Evolutionary conservation across 2,113 vertebrate genomes (phyloP).

Genomic region (Mastomys coucha): DNA sequence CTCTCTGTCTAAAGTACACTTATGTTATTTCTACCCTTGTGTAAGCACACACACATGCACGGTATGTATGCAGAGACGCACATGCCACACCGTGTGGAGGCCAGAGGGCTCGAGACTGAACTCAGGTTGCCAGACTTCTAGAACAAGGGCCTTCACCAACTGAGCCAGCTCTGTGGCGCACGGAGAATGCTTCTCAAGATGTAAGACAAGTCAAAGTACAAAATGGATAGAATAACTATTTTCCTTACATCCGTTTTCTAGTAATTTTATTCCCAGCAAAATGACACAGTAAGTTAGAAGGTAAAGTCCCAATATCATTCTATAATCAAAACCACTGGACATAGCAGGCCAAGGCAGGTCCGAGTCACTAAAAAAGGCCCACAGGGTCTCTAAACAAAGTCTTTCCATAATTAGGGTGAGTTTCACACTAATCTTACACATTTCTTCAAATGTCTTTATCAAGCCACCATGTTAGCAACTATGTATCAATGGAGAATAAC

Average conservation of each 20-base stretch:
- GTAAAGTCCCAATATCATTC: background rate
- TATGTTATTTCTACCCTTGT: background rate
- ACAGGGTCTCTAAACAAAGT: background rate
- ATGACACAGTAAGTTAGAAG: background rate
- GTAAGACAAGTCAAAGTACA: slow-evolving; percentile 35
- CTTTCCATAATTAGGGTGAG: background rate
- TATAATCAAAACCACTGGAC: background rate
- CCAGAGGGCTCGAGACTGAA: background rate
- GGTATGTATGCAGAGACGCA: background rate
- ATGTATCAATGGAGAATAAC: background rate
- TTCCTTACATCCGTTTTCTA: background rate
- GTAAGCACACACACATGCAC: background rate
- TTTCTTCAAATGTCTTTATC: background rate
- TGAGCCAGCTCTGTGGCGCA: background rate
- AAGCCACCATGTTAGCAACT: background rate
- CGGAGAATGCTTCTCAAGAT: background rate
- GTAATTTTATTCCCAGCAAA: background rate
- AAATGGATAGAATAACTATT: slow-evolving; percentile 2
- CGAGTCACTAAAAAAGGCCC: background rate
- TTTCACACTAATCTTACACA: background rate
- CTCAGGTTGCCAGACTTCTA: background rate
- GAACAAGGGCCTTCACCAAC: background rate
- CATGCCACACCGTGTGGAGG: background rate
- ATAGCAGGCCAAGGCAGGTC: background rate
- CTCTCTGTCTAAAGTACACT: background rate